A percentile compares a stretch with the other conserved stretches of the same genome.
Conservation (phyloP, 2,888 invertebrate species). For the Campopleginae sp. region DNA sequence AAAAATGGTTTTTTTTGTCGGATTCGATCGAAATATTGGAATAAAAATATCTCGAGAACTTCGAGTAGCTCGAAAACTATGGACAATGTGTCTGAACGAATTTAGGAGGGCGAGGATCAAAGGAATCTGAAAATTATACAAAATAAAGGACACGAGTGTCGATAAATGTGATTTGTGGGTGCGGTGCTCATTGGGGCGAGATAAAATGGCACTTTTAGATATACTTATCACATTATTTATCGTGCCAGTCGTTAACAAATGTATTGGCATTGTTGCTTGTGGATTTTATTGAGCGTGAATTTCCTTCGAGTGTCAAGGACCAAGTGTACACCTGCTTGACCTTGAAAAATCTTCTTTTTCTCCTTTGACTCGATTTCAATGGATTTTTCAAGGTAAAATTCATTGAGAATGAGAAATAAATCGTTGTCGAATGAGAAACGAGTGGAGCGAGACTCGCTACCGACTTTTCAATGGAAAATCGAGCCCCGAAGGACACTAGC, state of each 20-base stretch:
- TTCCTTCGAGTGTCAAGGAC: constrained; percentile 6
- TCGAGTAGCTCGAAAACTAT: background rate
- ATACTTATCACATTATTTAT: constrained; percentile 17
- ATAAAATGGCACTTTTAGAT: background rate
- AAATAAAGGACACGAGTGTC: background rate
- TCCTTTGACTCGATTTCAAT: constrained; percentile 22
- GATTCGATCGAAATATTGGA: background rate
- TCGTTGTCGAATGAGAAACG: constrained; percentile 34
- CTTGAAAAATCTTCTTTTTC: constrained; percentile 17
- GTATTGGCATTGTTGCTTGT: background rate
- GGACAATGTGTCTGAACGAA: background rate
- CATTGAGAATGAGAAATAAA: constrained; percentile 34
- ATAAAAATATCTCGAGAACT: background rate
- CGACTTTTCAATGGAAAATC: constrained; percentile 22
- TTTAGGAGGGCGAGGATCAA: background rate
- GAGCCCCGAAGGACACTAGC: constrained; percentile 6
- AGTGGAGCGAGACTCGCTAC: constrained; percentile 24
- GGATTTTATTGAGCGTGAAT: constrained; percentile 27
- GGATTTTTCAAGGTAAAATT: background rate
- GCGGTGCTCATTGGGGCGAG: background rate
- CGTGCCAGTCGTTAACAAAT: background rate
- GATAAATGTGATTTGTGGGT: constrained; percentile 4
- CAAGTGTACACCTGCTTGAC: constrained; percentile 31
- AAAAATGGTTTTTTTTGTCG: background rate
- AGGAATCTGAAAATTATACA: background rate